These are phyloP conservation scores for Drosophila meridionalis DNA, from an alignment of 2,888 invertebrate species.

Conservation along the genomic window DNA sequence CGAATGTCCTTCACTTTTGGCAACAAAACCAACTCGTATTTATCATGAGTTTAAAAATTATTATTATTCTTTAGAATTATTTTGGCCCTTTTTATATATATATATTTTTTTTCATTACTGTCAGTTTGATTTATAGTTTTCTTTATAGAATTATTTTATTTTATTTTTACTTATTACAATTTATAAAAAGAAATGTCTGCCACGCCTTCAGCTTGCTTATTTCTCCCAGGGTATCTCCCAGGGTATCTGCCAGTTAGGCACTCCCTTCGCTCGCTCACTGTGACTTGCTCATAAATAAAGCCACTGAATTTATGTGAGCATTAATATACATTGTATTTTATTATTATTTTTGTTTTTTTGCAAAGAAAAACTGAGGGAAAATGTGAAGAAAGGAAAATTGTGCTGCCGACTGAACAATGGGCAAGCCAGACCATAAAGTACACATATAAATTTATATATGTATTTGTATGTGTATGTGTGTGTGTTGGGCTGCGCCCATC, in stretches of 20 bases:
- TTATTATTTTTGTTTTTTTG: not conserved
- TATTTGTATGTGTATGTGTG: not conserved
- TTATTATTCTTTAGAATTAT: too few relatives aligned
- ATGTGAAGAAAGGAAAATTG: constrained; percentile 25
- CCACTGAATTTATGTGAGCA: constrained; percentile 40
- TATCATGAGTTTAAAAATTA: too few relatives aligned
- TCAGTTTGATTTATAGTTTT: too few relatives aligned
- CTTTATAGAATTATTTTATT: too few relatives aligned
- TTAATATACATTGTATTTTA: constrained; percentile 39
- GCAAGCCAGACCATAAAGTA: constrained; percentile 6
- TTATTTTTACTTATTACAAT: too few relatives aligned
- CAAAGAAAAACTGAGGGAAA: constrained; percentile 26
- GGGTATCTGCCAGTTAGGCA: constrained; percentile 5
- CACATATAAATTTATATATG: not conserved
- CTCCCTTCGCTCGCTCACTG: not conserved
- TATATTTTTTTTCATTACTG: too few relatives aligned
- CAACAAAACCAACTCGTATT: too few relatives aligned
- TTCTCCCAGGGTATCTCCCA: constrained; percentile 5
- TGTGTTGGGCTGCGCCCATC: constrained; percentile 28
- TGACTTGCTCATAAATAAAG: constrained; percentile 9
- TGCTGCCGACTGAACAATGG: constrained; percentile 21
- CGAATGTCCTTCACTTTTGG: too few relatives aligned
- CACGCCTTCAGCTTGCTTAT: too few relatives aligned
- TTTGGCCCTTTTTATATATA: too few relatives aligned
- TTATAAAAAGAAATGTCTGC: too few relatives aligned